Base-by-base conservation (phyloP, 2,113 vertebrate genomes). In the Rhinichthys klamathensis region DNA sequence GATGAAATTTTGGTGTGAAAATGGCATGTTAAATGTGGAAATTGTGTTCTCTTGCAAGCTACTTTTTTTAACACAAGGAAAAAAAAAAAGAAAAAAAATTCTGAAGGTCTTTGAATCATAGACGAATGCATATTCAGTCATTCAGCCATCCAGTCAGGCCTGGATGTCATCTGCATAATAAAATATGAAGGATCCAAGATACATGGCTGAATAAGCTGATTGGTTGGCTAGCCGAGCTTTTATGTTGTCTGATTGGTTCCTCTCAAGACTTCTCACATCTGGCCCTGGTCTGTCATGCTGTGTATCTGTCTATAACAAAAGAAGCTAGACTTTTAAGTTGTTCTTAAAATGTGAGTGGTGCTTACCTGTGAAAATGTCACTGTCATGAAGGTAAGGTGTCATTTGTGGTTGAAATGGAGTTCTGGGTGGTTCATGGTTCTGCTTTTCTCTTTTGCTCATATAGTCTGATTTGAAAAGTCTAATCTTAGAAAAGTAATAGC, bases 1-100 rank as follows among this genome's bases (percentile, higher is more conserved):
- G 60, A 84, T 84, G 46, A 69, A 60, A 49, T 88, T 63, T 44
- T 44, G 38, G n/a, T 63, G 56, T 27, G 8, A 80, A 67, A 81
- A 76, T 67, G 23, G 44, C 61, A 41, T 60, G 30, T 67, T 23
- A 13, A 67, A 32, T 81, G 16, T 69, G 61, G 27, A 67, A 67
- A 51, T 65, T 65, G 38, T 80, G 58, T 60, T 51, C 32, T 30
- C 74, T 54, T 54, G 27, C 49, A 6, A 30, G 27, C 67, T 70
- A 73, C 12, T 58, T 56, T 58, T 58, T 41, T n/a, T n/a, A 78
- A 38, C 3, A 21, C 6, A 23, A 78, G 69, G 7, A 11, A 21
- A 38, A 11, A 70, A 10, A 1, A 44, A n/a, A n/a, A n/a, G n/a
- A n/a, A n/a, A n/a, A n/a, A n/a, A n/a, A n/a, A n/a, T n/a, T 25